Evolutionary conservation across 2,888 invertebrate species (phyloP).

Genomic region (Hofmannophila pseudospretella): DNA sequence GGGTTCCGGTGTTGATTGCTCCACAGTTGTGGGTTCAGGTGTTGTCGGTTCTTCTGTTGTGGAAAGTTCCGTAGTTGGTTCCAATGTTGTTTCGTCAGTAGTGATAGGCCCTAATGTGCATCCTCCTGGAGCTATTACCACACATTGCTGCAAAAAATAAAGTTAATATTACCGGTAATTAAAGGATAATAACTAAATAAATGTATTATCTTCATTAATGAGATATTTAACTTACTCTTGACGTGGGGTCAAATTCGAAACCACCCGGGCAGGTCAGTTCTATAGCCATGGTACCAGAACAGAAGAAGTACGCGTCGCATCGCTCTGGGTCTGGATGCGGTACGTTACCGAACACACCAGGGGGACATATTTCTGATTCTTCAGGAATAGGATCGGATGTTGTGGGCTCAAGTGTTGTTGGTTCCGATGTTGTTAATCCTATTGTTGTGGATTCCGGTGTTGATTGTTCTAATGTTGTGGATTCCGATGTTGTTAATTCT

Average conservation of each 20-base stretch:
- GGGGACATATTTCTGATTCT: constrained; percentile 8
- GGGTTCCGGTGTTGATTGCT: too few relatives aligned
- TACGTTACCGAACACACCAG: constrained; percentile 25
- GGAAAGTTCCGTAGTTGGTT: not conserved
- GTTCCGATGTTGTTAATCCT: constrained; percentile 9
- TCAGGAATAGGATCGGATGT: not conserved
- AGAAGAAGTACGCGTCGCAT: constrained; percentile 31
- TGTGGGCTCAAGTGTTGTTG: constrained; percentile 9
- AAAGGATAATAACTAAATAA: not conserved
- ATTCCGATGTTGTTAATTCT: not conserved
- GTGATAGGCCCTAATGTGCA: constrained; percentile 16
- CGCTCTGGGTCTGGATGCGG: constrained; percentile 32
- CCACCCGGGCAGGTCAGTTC: constrained; percentile 21
- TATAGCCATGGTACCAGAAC: constrained; percentile 22
- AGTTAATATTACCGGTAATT: not conserved
- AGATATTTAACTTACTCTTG: constrained; percentile 17
- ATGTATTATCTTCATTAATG: too few relatives aligned
- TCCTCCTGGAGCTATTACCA: constrained; percentile 20
- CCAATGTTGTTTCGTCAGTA: not conserved
- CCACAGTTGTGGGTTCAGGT: too few relatives aligned
- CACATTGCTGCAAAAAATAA: constrained; percentile 17
- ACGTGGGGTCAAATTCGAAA: constrained; percentile 21
- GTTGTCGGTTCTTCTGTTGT: not conserved
- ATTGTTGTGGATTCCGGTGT: constrained; percentile 12
- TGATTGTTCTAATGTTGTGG: constrained; percentile 8